A percentile compares a stretch with the other conserved stretches of the same genome.
Evolutionary conservation across 2,797 vertebrate genomes (phyloP).

Genomic region (Bradypus variegatus): DNA sequence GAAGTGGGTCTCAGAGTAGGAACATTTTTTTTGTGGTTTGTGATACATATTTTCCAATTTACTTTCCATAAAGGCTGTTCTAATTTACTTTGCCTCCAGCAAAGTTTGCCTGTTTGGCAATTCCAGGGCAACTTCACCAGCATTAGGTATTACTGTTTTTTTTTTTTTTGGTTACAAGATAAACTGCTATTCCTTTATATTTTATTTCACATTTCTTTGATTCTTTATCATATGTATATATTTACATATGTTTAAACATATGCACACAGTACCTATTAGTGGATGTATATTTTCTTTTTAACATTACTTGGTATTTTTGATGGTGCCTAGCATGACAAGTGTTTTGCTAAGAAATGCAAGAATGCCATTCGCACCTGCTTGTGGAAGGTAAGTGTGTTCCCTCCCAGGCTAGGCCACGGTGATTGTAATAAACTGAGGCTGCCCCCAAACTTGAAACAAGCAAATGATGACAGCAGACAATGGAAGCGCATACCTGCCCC

Average conservation of each 20-base stretch:
- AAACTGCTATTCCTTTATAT: background rate
- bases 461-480: slow-evolving; percentile 38
- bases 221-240: background rate
- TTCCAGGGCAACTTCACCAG: slow-evolving; percentile 24
- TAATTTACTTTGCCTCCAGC: slow-evolving; percentile 56
- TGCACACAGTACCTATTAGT: background rate
- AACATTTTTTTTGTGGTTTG: slow-evolving; percentile 58
- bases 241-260: background rate
- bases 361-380: background rate
- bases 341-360: background rate
- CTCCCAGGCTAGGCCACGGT: background rate
- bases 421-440: slow-evolving; percentile 27
- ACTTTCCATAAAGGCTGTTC: slow-evolving; percentile 38
- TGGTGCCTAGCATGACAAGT: background rate
- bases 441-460: slow-evolving; percentile 37
- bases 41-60: slow-evolving; percentile 62
- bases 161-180: slow-evolving; percentile 16
- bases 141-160: slow-evolving; percentile 15
- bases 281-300: background rate
- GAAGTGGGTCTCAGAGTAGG: slow-evolving; percentile 50
- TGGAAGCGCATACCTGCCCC: slow-evolving; percentile 1
- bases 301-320: background rate
- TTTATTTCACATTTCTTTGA: background rate
- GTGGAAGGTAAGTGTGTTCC: background rate
- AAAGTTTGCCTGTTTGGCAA: slow-evolving; percentile 15